These are phyloP conservation scores for Imbricaverruca yamaguchii DNA, from an alignment of 2,888 invertebrate genomes.

Conservation along the genomic window DNA sequence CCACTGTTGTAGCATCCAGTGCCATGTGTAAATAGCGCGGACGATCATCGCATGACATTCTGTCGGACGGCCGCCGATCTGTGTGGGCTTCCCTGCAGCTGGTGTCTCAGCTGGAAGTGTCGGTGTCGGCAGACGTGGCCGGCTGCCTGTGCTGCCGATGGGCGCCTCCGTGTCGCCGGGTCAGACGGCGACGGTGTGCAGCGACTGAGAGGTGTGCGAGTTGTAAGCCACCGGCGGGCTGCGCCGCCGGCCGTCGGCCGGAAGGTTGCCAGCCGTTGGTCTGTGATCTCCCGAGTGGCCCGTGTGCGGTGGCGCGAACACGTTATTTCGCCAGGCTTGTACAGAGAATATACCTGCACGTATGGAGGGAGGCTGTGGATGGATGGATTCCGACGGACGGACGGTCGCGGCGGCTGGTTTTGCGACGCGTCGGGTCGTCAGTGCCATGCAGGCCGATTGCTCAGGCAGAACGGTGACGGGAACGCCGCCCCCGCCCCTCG, in stretches of 20 bases:
- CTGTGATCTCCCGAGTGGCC: slow-evolving; percentile 3
- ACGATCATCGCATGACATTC: neutral
- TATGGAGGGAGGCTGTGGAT: neutral
- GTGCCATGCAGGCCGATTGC: too few relatives aligned
- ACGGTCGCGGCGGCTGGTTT: too few relatives aligned
- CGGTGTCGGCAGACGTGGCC: too few relatives aligned
- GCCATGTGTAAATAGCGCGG: neutral
- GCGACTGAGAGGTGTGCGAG: neutral
- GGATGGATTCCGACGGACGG: too few relatives aligned
- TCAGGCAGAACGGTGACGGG: too few relatives aligned
- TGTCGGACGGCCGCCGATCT: neutral
- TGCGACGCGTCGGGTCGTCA: too few relatives aligned
- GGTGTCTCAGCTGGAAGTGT: neutral
- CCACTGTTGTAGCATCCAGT: neutral
- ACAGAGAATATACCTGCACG: neutral
- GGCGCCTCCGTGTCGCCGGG: too few relatives aligned
- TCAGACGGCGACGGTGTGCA: too few relatives aligned
- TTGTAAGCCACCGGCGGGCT: neutral
- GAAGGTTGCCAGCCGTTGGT: neutral
- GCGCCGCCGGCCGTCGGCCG: neutral
- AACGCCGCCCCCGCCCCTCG: too few relatives aligned
- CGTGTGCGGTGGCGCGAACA: too few relatives aligned
- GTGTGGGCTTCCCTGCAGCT: neutral
- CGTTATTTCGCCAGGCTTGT: neutral
- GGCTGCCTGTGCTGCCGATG: too few relatives aligned